Conservation (phyloP, 2,888 invertebrate species). For the Calameuta pallipes region DNA sequence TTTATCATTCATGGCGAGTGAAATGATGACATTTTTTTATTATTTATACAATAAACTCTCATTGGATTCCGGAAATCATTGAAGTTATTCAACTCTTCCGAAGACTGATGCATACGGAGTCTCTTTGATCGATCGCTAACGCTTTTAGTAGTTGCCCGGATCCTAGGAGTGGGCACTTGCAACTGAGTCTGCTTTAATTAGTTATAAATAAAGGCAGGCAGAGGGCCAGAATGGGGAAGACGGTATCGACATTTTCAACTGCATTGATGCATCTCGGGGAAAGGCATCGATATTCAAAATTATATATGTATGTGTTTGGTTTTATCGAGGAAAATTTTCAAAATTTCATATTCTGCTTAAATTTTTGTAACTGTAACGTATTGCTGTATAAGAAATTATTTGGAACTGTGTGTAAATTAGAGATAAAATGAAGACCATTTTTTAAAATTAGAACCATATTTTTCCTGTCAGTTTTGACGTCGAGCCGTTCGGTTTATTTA, state of each 20-base stretch:
- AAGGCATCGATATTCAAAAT: background rate
- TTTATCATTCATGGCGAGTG: background rate
- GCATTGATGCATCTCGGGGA: slow-evolving; percentile 13
- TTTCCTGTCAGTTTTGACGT: background rate
- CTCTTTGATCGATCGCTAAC: slow-evolving; percentile 21
- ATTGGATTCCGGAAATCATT: background rate
- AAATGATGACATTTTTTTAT: background rate
- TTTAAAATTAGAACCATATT: background rate
- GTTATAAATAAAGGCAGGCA: slow-evolving; percentile 61
- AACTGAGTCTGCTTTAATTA: slow-evolving; percentile 54
- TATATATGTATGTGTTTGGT: background rate
- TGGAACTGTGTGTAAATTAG: background rate
- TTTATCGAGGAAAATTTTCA: background rate
- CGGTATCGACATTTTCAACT: slow-evolving; percentile 38
- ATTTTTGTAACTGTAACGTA: background rate
- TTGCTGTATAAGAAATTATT: slow-evolving; percentile 4
- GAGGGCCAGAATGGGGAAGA: slow-evolving; percentile 42
- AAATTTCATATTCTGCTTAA: background rate
- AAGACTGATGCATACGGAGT: background rate
- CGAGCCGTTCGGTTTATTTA: background rate
- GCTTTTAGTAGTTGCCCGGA: slow-evolving; percentile 40
- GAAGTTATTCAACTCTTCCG: background rate
- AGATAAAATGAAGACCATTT: background rate
- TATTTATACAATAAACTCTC: background rate
- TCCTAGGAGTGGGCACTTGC: slow-evolving; percentile 39